phyloP scores from a whole-genome alignment of 2,888 invertebrate species.

The Cabera pusaria region DNA sequence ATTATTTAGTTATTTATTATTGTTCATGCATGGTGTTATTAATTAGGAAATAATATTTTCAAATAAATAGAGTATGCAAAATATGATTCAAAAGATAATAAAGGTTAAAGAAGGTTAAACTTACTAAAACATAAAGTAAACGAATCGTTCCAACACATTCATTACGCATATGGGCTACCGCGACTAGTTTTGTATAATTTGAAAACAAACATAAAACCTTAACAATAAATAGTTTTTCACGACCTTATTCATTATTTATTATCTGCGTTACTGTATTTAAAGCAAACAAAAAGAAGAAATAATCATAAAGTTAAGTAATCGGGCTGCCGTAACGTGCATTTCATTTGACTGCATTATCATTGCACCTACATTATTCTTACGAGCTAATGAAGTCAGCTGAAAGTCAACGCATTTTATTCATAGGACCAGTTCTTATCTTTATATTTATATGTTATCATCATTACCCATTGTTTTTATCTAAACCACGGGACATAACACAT shows the following conservation, averaged over 20 bases:
- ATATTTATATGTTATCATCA: slow-evolving; percentile 8
- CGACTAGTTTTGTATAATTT: no score
- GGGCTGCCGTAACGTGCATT: slow-evolving; percentile 15
- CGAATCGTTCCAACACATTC: no score
- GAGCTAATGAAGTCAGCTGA: slow-evolving; percentile 15
- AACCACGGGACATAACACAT: slow-evolving; percentile 10
- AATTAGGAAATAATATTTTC: no score
- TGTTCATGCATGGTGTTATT: no score
- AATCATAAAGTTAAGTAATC: slow-evolving; percentile 17
- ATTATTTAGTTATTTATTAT: no score
- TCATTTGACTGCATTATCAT: slow-evolving; percentile 16
- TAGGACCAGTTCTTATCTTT: slow-evolving; percentile 19
- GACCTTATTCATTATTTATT: slow-evolving; percentile 11
- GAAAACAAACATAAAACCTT: slow-evolving; percentile 5
- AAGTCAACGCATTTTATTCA: slow-evolving; percentile 12
- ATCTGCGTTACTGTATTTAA: slow-evolving; percentile 8
- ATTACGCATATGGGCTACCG: no score
- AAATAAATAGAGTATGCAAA: no score
- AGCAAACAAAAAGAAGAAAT: slow-evolving; percentile 20
- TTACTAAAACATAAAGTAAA: no score
- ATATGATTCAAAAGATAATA: no score
- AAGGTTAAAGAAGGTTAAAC: no score
- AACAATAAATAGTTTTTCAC: slow-evolving; percentile 6
- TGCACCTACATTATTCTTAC: slow-evolving; percentile 17
- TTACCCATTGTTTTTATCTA: slow-evolving; percentile 20